These are phyloP conservation scores for Malurus leucopterus DNA, from an alignment of 2,797 vertebrate species.

Conservation along the genomic window DNA sequence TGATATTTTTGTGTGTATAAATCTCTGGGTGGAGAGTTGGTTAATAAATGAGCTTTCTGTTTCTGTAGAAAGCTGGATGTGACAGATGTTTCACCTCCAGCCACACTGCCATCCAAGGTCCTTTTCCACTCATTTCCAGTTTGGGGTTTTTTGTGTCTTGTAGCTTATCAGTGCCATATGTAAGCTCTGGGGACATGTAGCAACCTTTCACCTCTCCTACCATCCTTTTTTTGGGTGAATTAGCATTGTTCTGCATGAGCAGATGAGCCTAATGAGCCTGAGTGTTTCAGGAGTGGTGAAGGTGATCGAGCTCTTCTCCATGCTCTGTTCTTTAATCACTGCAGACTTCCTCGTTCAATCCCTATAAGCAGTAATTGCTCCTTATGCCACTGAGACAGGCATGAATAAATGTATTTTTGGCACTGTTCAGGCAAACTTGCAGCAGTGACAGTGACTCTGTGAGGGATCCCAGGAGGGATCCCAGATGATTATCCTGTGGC, in stretches of 20 bases:
- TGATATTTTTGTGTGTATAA: not conserved
- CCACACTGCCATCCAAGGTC: rapidly evolving
- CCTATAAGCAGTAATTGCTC: constrained; percentile 9
- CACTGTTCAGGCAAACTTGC: not conserved
- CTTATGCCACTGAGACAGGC: not conserved
- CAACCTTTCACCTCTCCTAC: constrained; percentile 19
- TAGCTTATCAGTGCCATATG: not conserved
- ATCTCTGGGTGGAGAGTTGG: not conserved
- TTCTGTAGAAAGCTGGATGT: not conserved
- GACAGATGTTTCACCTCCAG: constrained; percentile 27
- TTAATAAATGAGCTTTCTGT: constrained; percentile 1
- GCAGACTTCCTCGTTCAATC: not conserved
- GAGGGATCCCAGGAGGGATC: not conserved
- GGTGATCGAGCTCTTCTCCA: constrained; percentile 19
- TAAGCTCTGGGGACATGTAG: not conserved
- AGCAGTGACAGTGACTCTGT: not conserved
- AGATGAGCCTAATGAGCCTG: constrained; percentile 41
- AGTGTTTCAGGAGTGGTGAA: constrained; percentile 2
- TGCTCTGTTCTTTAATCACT: constrained; percentile 14
- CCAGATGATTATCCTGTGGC: not conserved
- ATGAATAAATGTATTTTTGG: not conserved
- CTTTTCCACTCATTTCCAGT: not conserved
- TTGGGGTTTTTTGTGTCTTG: not conserved
- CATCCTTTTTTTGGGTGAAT: constrained; percentile 6
- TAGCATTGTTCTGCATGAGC: constrained; percentile 9